phyloP scores from a whole-genome alignment of 2,888 invertebrate species.

The Maniola hyperantus region DNA sequence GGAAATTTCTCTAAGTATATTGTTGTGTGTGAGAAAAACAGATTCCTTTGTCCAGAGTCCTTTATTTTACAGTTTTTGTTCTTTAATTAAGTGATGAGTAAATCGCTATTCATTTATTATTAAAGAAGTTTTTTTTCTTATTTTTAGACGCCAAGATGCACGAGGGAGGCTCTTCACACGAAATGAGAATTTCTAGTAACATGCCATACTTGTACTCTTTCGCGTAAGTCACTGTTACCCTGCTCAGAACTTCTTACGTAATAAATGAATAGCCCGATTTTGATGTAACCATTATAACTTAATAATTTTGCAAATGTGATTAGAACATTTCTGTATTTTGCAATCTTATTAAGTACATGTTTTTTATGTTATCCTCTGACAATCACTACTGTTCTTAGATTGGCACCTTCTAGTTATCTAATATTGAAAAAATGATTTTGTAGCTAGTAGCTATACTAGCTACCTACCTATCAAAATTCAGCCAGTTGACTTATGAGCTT shows the following conservation, averaged over 20 bases:
- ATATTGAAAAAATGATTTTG: too few species aligned
- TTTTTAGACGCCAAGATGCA: constrained; percentile 24
- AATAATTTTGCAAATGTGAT: not conserved
- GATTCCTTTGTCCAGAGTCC: too few species aligned
- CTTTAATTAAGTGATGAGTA: too few species aligned
- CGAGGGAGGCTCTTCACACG: constrained; percentile 12
- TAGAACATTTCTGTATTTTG: not conserved
- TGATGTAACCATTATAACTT: not conserved
- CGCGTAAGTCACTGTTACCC: constrained; percentile 15
- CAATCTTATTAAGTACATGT: not conserved
- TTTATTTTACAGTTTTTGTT: too few species aligned
- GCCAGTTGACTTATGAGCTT: too few species aligned
- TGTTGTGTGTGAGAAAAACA: too few species aligned
- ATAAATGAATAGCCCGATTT: constrained; percentile 17
- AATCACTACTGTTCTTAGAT: not conserved
- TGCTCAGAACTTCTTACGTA: constrained; percentile 2
- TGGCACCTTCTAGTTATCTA: too few species aligned
- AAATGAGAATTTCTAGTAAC: constrained; percentile 14
- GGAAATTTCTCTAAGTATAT: too few species aligned
- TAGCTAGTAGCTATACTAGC: too few species aligned
- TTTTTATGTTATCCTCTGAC: not conserved
- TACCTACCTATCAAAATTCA: too few species aligned
- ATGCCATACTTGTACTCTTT: constrained; percentile 20
- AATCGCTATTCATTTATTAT: constrained; percentile 20
- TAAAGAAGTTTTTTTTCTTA: constrained; percentile 20